Percentiles rank a stretch among this genome's conserved stretches.
Conservation (phyloP, 2,888 invertebrate species). For the Ectemnius continuus region DNA sequence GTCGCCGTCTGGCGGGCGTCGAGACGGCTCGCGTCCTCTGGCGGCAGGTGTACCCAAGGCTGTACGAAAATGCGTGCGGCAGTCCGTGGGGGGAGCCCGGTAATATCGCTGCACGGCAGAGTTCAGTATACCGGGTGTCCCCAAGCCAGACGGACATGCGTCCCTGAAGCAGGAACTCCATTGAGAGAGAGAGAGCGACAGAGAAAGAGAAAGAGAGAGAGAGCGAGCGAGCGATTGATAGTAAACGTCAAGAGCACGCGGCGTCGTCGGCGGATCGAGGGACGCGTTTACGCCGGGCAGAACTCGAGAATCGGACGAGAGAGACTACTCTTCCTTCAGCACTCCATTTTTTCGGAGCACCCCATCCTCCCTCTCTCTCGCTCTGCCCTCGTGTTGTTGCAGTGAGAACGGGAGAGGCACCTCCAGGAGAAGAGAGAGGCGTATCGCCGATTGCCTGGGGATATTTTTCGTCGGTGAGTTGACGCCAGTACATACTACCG, state of each 20-base stretch:
- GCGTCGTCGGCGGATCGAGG: slow-evolving; percentile 23
- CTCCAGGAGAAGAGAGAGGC: slow-evolving; percentile 12
- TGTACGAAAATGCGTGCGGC: slow-evolving; percentile 34
- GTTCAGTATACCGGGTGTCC: slow-evolving; percentile 52
- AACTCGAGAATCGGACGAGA: not conserved
- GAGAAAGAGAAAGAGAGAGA: slow-evolving; percentile 16
- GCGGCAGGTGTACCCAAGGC: slow-evolving; percentile 47
- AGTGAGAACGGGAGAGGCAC: not conserved
- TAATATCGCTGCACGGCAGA: slow-evolving; percentile 12
- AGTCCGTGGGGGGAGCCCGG: slow-evolving; percentile 16
- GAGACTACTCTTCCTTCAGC: not conserved
- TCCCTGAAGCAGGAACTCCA: slow-evolving; percentile 6
- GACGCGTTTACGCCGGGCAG: slow-evolving; percentile 3
- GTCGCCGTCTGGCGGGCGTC: too few relatives aligned
- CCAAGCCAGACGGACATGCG: slow-evolving; percentile 40
- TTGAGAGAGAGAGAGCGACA: slow-evolving; percentile 12
- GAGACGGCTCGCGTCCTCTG: slow-evolving; percentile 48
- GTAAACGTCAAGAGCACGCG: slow-evolving; percentile 2
- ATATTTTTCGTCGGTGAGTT: slow-evolving; percentile 46
- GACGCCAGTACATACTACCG: not conserved
- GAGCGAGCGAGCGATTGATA: slow-evolving; percentile 12
- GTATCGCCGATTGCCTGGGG: slow-evolving; percentile 9
- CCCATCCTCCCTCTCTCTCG: not conserved
- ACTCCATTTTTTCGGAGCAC: slow-evolving; percentile 9
- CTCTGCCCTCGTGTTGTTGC: not conserved